These are phyloP conservation scores for Aplocera efformata DNA, from an alignment of 2,888 invertebrate genomes.

Conservation along the genomic window DNA sequence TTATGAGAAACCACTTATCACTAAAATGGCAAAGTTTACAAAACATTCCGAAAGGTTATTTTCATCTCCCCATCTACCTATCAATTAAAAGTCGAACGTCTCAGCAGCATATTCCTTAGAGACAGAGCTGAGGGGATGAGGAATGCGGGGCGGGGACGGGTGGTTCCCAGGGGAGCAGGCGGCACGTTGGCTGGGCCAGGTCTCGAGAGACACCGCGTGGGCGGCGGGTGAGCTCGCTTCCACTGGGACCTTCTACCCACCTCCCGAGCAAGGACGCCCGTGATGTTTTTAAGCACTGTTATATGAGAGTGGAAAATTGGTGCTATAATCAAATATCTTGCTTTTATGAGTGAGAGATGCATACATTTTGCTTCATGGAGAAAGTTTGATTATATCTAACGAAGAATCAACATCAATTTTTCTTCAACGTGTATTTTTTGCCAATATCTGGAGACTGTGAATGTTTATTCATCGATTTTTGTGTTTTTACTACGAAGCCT, in stretches of 20 bases:
- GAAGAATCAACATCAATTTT: neutral
- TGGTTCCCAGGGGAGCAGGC: constrained; percentile 68
- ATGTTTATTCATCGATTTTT: no score
- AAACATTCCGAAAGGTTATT: constrained; percentile 24
- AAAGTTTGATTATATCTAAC: neutral
- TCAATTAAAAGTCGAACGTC: constrained; percentile 72
- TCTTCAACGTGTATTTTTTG: neutral
- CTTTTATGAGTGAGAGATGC: neutral
- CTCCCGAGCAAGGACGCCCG: constrained; percentile 48
- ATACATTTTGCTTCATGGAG: neutral
- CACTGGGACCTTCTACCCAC: constrained; percentile 65
- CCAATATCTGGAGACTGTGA: no score
- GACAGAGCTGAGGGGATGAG: constrained; percentile 37
- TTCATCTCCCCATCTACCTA: constrained; percentile 34
- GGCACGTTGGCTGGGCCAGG: constrained; percentile 69
- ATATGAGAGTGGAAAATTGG: constrained; percentile 39
- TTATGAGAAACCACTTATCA: neutral
- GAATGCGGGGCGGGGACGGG: constrained; percentile 28
- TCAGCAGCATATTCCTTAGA: constrained; percentile 67
- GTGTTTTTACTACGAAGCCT: no score
- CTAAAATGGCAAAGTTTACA: constrained; percentile 12
- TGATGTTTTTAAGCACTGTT: constrained; percentile 70
- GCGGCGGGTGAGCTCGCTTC: constrained; percentile 72
- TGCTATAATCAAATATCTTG: constrained; percentile 20
- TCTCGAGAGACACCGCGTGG: constrained; percentile 67